Evolutionary conservation across 2,113 vertebrate species (phyloP).

Genomic region (Ameiurus melas): DNA sequence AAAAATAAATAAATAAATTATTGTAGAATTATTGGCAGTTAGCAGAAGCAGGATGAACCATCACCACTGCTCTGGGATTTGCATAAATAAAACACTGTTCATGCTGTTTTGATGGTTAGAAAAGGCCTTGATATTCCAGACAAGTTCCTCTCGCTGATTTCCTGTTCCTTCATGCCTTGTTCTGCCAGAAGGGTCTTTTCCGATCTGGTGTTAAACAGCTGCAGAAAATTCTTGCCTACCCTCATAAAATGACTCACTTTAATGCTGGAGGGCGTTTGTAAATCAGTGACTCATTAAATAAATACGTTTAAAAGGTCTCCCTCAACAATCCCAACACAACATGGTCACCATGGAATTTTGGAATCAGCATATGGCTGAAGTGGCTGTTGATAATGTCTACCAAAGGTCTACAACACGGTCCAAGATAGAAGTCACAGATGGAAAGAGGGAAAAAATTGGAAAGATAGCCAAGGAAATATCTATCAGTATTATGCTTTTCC

Average conservation of each 20-base stretch:
- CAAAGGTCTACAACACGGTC: neutral
- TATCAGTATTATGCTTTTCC: slow-evolving; percentile 61
- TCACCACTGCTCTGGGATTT: slow-evolving; percentile 16
- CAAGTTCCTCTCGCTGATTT: slow-evolving; percentile 49
- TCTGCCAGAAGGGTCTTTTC: slow-evolving; percentile 55
- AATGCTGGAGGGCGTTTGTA: slow-evolving; percentile 2
- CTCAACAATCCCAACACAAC: slow-evolving; percentile 15
- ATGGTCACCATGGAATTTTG: slow-evolving; percentile 33
- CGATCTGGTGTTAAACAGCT: slow-evolving; percentile 47
- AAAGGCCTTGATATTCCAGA: slow-evolving; percentile 56
- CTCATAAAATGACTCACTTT: slow-evolving; percentile 38
- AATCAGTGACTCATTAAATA: slow-evolving; percentile 33
- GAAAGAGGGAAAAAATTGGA: slow-evolving; percentile 45
- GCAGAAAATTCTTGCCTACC: slow-evolving; percentile 38
- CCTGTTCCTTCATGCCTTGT: slow-evolving; percentile 53
- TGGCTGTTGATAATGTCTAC: slow-evolving; percentile 3
- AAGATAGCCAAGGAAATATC: slow-evolving; percentile 55
- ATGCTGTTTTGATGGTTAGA: slow-evolving; percentile 51
- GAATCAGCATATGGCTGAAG: neutral
- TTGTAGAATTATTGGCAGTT: slow-evolving; percentile 8
- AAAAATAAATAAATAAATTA: neutral
- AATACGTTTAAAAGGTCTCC: slow-evolving; percentile 12
- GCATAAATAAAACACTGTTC: slow-evolving; percentile 5
- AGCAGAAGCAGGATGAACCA: neutral
- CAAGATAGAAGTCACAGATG: slow-evolving; percentile 52